These are phyloP conservation scores for Acridotheres tristis DNA, from an alignment of 2,797 vertebrate species.

Conservation along the genomic window DNA sequence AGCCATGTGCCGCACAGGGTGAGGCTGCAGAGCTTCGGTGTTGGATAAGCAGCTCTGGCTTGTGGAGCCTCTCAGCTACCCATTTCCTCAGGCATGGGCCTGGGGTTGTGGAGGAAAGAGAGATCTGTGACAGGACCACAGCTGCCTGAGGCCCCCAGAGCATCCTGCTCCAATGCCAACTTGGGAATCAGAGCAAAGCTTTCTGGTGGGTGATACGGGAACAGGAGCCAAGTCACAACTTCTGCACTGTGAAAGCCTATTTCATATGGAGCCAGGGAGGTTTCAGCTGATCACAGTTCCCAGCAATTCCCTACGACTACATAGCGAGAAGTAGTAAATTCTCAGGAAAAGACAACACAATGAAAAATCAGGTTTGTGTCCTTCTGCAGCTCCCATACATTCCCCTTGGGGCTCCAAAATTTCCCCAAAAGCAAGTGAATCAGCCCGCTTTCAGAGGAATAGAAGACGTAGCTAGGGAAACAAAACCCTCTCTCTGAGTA, in stretches of 20 bases:
- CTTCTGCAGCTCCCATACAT: not conserved
- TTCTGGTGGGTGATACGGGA: not conserved
- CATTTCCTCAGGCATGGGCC: fast-evolving
- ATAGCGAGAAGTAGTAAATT: not conserved
- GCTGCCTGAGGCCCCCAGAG: not conserved
- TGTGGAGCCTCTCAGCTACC: not conserved
- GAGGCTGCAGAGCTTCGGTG: not conserved
- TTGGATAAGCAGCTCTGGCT: not conserved
- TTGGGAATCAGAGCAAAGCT: not conserved
- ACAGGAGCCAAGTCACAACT: not conserved
- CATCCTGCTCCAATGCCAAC: not conserved
- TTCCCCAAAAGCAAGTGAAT: not conserved
- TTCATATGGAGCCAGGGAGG: not conserved
- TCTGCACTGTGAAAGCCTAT: not conserved
- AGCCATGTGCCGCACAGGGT: fast-evolving
- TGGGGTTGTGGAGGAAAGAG: not conserved
- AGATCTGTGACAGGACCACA: not conserved
- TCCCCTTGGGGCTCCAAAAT: not conserved
- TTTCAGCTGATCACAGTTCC: not conserved
- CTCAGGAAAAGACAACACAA: not conserved
- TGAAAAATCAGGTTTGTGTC: not conserved
- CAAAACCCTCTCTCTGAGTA: not conserved
- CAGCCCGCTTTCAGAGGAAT: not conserved
- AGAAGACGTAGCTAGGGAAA: not conserved
- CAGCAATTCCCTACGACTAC: not conserved